Percentiles rank a stretch among this genome's conserved stretches.
phyloP scores from a whole-genome alignment of 2,113 vertebrate genomes.

The Myotis davidii region DNA sequence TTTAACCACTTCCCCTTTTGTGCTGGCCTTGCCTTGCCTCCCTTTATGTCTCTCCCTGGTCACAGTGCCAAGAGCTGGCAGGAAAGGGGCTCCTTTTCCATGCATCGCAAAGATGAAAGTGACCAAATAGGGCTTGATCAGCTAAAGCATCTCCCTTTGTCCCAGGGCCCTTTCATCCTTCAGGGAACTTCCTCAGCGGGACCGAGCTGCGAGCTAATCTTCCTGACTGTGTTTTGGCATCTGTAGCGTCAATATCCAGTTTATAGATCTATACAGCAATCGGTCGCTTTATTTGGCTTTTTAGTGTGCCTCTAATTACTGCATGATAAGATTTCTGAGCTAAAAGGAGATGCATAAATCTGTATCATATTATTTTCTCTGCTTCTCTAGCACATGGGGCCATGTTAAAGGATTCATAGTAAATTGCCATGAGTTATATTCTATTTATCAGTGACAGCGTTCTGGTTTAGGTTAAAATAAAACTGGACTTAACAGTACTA shows the following conservation, averaged over 20 bases:
- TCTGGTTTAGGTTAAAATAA: slow-evolving; percentile 25
- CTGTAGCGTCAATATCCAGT: slow-evolving; percentile 67
- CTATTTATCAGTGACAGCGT: background rate
- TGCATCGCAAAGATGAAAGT: slow-evolving; percentile 77
- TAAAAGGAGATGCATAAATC: slow-evolving; percentile 29
- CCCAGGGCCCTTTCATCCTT: slow-evolving; percentile 80
- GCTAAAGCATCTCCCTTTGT: slow-evolving; percentile 81
- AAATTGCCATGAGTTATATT: background rate
- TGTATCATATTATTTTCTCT: slow-evolving; percentile 60
- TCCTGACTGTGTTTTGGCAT: slow-evolving; percentile 76
- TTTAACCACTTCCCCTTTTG: slow-evolving; percentile 76
- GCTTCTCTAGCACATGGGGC: background rate
- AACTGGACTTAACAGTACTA: background rate
- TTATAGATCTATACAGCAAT: slow-evolving; percentile 76
- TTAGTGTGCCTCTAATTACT: slow-evolving; percentile 64
- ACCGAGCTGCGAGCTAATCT: slow-evolving; percentile 81
- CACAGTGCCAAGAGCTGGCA: slow-evolving; percentile 78
- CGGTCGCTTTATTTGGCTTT: slow-evolving; percentile 66
- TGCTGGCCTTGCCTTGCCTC: slow-evolving; percentile 55
- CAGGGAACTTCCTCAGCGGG: slow-evolving; percentile 81
- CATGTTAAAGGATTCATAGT: slow-evolving; percentile 40
- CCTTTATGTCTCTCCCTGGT: background rate
- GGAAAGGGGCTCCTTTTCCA: slow-evolving; percentile 64
- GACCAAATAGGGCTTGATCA: slow-evolving; percentile 78
- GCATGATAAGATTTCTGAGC: slow-evolving; percentile 58